Evolutionary conservation across 2,888 invertebrate genomes (phyloP).

Genomic region (Apodemia duryi): DNA sequence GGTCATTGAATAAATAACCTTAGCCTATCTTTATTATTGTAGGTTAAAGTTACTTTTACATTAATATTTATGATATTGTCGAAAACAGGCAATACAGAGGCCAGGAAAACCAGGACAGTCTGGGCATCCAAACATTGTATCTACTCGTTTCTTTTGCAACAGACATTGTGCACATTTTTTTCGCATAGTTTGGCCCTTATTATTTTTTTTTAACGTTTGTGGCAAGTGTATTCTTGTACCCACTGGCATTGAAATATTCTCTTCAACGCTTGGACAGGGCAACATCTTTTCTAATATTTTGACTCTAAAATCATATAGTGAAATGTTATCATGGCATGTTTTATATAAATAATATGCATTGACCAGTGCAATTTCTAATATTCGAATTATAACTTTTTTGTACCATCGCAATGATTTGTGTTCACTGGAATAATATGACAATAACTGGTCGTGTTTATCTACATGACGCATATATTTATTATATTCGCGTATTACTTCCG

Average conservation of each 20-base stretch:
- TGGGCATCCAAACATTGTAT: constrained; percentile 12
- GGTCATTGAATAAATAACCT: constrained; percentile 10
- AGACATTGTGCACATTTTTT: constrained; percentile 13
- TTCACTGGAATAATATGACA: constrained; percentile 11
- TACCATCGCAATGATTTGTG: constrained; percentile 7
- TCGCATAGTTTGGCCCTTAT: constrained; percentile 11
- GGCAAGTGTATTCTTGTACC: constrained; percentile 15
- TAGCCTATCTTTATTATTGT: constrained; percentile 12
- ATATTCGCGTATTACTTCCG: constrained; percentile 3
- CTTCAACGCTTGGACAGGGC: constrained; percentile 14
- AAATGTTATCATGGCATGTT: constrained; percentile 13
- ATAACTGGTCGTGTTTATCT: constrained; percentile 14
- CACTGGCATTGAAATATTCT: constrained; percentile 13
- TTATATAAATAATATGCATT: constrained; percentile 7
- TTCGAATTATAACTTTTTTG: background rate
- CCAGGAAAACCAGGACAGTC: constrained; percentile 15
- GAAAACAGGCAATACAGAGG: constrained; percentile 16
- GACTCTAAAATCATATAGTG: constrained; percentile 7
- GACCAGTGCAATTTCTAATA: constrained; percentile 2
- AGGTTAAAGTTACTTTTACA: constrained; percentile 10
- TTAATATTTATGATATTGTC: constrained; percentile 16
- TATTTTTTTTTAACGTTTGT: constrained; percentile 11
- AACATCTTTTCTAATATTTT: constrained; percentile 13
- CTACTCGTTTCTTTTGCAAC: constrained; percentile 8
- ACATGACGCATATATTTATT: constrained; percentile 13